Evolutionary conservation across 2,888 invertebrate genomes (phyloP).

Genomic region (Zygogramma bicolorata): DNA sequence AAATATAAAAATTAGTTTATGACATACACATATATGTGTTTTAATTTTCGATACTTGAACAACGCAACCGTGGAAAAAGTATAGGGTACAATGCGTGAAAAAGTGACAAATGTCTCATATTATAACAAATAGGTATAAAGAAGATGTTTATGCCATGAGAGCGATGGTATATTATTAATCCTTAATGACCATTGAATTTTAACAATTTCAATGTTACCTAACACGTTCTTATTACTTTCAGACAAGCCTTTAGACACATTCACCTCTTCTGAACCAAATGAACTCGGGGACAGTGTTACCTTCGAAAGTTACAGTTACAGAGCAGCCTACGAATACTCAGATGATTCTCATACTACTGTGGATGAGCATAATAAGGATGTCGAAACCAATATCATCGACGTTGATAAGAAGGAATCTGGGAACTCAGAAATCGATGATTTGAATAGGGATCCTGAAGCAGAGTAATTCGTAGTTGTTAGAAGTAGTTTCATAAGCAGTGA

Average conservation of each 20-base stretch:
- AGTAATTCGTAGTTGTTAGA: neutral
- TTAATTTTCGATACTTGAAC: no score
- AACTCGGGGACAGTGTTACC: neutral
- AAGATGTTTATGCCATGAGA: no score
- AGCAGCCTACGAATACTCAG: neutral
- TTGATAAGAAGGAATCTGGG: neutral
- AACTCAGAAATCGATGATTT: constrained; percentile 16
- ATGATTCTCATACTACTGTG: neutral
- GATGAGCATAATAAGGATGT: neutral
- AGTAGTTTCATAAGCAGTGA: neutral
- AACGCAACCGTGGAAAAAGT: no score
- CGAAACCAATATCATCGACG: neutral
- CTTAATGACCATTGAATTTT: no score
- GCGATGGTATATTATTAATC: no score
- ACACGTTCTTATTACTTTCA: neutral
- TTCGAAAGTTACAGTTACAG: constrained; percentile 18
- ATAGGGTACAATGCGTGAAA: no score
- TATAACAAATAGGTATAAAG: no score
- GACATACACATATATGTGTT: no score
- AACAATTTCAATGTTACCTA: no score
- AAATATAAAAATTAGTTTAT: no score
- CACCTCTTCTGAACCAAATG: neutral
- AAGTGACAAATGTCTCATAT: no score
- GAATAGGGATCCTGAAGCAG: neutral
- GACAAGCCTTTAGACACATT: neutral